These are phyloP conservation scores for Aphaenogaster rudis DNA, from an alignment of 1,140 invertebrate genomes.

Conservation along the genomic window DNA sequence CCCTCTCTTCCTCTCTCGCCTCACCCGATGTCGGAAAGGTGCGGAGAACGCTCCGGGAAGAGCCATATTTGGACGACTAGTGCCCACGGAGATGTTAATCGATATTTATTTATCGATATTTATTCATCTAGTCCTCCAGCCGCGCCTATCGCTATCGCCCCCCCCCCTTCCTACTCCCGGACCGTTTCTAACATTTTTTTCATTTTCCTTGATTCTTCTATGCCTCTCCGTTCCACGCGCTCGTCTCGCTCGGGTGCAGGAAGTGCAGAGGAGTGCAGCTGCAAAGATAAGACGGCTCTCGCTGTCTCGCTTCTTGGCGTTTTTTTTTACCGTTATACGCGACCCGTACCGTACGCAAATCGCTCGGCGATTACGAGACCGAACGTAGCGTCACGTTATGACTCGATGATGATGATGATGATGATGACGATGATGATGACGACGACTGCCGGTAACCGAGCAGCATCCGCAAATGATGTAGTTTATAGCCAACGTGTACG, in stretches of 20 bases:
- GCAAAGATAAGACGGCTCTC: not conserved
- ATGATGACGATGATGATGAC: not conserved
- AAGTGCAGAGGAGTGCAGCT: not conserved
- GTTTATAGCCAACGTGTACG: not conserved
- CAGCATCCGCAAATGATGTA: not conserved
- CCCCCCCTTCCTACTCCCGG: too few relatives aligned
- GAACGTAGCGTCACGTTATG: not conserved
- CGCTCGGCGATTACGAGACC: not conserved
- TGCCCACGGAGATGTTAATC: too few relatives aligned
- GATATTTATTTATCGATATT: too few relatives aligned
- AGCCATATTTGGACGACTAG: too few relatives aligned
- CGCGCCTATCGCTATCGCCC: too few relatives aligned
- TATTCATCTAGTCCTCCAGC: too few relatives aligned
- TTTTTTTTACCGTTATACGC: constrained; percentile 53
- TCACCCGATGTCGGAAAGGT: too few relatives aligned
- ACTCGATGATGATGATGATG: not conserved
- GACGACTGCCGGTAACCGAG: not conserved
- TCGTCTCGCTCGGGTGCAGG: not conserved
- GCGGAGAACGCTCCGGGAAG: too few relatives aligned
- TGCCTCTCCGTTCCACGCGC: not conserved
- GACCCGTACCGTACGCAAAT: not conserved
- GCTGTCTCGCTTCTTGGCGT: not conserved
- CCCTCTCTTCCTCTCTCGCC: too few relatives aligned
- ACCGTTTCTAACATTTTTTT: not conserved
- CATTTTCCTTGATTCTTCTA: not conserved